These are phyloP conservation scores for Cynaeus angustus DNA, from an alignment of 2,888 invertebrate genomes.

Conservation along the genomic window DNA sequence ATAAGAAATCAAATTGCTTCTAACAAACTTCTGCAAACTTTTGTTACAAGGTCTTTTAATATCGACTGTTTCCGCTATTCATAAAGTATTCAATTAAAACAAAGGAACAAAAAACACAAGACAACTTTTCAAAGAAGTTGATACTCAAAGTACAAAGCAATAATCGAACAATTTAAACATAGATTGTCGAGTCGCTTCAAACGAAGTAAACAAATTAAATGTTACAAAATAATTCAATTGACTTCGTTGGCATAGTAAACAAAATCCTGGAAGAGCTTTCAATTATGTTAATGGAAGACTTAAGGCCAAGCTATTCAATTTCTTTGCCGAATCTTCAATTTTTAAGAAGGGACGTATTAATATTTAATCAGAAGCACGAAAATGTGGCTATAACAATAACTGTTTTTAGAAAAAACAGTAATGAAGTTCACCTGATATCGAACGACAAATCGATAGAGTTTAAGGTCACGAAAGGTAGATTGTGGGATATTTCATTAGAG, in stretches of 20 bases:
- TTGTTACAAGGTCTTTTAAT: slow-evolving; percentile 8
- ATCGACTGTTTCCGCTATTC: not conserved
- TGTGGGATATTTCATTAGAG: slow-evolving; percentile 1
- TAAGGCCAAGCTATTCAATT: too few relatives aligned
- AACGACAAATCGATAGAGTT: slow-evolving; percentile 8
- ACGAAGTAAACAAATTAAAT: slow-evolving; percentile 12
- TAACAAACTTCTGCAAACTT: not conserved
- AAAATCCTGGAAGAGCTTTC: not conserved
- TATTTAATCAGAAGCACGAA: not conserved
- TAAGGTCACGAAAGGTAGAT: slow-evolving; percentile 5
- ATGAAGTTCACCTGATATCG: slow-evolving; percentile 6
- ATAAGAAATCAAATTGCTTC: slow-evolving; percentile 2
- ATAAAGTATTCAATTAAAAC: slow-evolving; percentile 7
- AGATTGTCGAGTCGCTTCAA: not conserved
- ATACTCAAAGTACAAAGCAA: slow-evolving; percentile 1
- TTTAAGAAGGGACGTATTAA: not conserved
- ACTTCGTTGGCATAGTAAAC: slow-evolving; percentile 1
- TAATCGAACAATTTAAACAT: not conserved
- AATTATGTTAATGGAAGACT: slow-evolving; percentile 9
- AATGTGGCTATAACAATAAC: not conserved
- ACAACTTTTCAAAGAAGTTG: not conserved
- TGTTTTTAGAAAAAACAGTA: slow-evolving; percentile 2
- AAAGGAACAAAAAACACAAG: not conserved
- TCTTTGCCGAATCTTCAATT: not conserved
- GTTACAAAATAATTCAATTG: slow-evolving; percentile 10